Evolutionary conservation across 2,888 invertebrate genomes (phyloP), one percentile per base, ranked within the genome.

Genomic region (Hypercompe scribonia): DNA sequence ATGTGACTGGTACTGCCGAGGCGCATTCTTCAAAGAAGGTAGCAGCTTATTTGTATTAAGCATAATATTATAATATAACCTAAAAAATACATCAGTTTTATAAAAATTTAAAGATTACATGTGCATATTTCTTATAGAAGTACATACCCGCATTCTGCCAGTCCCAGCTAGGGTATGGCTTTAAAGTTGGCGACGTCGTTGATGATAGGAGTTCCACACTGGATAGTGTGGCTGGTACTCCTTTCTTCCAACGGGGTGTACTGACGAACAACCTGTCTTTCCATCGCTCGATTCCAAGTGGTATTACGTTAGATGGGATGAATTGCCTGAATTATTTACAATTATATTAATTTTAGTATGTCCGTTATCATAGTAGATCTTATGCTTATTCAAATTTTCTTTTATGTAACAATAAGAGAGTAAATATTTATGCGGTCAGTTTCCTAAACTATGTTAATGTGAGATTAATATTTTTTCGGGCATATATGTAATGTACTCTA

Each of bases 141-240:
- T 34, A 70, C 34, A 54, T 86, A 95, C 95, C 93, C 82, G 95
- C 92, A 75, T 90, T 95, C 87, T 97, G 97, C 97, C 97, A 97
- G 3, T 96, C 94, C 98, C 98, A 98, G 84, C 93, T 96, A 0
- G 98, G 98, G 90, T 97, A 98, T 0, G 98, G 98, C 33, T 90
- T 93, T 50, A 98, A 91, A 34, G 95, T 94, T 0, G 98, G 98
- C 63, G 96, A 96, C 54, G 91, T 90, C 24, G 92, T 95, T 58
- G 91, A 90, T 0, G 97, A 95, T 2, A 94, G 91, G 76, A 96
- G 96, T 0, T 97, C 96, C 10, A 98, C 86, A 15, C 96, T 96
- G 0, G 97, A 97, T 66, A 98, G 90, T 0, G 98, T 97, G 2
- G 97, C 97, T 0, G 98, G 98, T 0, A 97, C 97, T 0, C 98